Base-by-base conservation (phyloP, 2,113 vertebrate species). In the Tyto alba region DNA sequence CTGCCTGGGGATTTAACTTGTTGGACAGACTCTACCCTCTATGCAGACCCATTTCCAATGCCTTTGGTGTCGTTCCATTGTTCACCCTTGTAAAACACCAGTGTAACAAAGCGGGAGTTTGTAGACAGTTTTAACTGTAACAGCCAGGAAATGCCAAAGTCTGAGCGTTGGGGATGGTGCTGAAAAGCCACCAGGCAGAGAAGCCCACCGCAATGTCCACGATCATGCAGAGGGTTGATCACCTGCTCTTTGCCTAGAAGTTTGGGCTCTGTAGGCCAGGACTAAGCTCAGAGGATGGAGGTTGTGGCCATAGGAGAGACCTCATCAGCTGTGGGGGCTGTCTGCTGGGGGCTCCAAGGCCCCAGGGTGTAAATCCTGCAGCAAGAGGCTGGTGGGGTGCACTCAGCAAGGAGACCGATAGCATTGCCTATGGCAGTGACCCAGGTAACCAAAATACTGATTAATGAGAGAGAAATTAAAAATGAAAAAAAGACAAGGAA, bases 371-470 rank as follows among this genome's bases (percentile, higher is more conserved):
- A 40, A 20, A 13, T 68, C 13, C 53, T 45, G 26, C 25, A n/a
- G 40, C 25, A 36, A 13, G 22, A 16, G 7, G n/a, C 43, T 69
- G 79, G 53, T 8, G 32, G 52, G 17, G 8, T 11, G 21, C 8
- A 13, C 16, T n/a, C n/a, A n/a, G n/a, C n/a, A n/a, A n/a, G n/a
- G n/a, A n/a, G n/a, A n/a, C n/a, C n/a, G n/a, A n/a, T n/a, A n/a
- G 56, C 41, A 16, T 13, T 5, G 41, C 71, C 57, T 11, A 1
- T 7, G 14, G 2, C n/a, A 16, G 3, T 2, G 27, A 9, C 66
- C 69, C 15, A 3, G 2, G 59, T 11, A 26, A 64, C 26, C 21
- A 47, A 43, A 25, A 20, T 16, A 29, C 56, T 8, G 47, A 36
- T 7, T 13, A 25, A 32, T 10, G 22, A 32, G 82, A 19, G 16